A percentile compares a stretch with the other conserved stretches of the same genome.
Conservation (phyloP, 1,140 invertebrate species). For the Drosophila littoralis region DNA sequence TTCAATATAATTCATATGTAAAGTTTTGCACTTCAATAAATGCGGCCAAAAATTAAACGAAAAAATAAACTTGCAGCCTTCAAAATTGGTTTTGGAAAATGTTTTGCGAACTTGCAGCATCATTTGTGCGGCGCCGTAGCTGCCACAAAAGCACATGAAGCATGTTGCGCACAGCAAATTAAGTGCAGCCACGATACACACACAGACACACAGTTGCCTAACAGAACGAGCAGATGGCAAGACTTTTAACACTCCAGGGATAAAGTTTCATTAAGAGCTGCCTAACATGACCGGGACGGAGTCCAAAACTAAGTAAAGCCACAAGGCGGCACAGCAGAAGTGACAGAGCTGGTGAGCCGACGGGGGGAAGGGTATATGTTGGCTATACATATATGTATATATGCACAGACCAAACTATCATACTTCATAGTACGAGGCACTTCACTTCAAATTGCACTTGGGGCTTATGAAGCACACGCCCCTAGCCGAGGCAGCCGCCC, state of each 20-base stretch:
- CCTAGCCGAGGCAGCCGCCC: constrained; percentile 4
- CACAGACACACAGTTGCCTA: constrained; percentile 26
- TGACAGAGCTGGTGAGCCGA: constrained; percentile 1
- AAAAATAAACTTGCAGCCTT: background rate
- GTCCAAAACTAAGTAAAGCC: constrained; percentile 60
- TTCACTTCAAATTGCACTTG: constrained; percentile 59
- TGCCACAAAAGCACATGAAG: constrained; percentile 29
- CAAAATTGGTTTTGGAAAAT: constrained; percentile 14
- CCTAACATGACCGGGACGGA: constrained; percentile 50
- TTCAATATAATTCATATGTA: no score
- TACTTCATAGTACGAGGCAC: constrained; percentile 63
- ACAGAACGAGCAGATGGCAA: constrained; percentile 61
- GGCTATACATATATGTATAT: background rate
- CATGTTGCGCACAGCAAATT: constrained; percentile 50
- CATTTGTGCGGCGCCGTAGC: constrained; percentile 19
- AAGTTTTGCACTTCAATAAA: no score
- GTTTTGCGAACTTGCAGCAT: background rate
- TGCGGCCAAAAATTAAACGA: background rate
- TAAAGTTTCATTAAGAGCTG: constrained; percentile 80
- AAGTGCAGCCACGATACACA: constrained; percentile 46
- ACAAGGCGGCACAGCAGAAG: constrained; percentile 35
- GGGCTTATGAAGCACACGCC: constrained; percentile 44
- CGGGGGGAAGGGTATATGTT: background rate
- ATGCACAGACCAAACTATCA: constrained; percentile 60
- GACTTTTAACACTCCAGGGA: constrained; percentile 78